A percentile compares a stretch with the other conserved stretches of the same genome.
phyloP scores from a whole-genome alignment of 2,797 vertebrate species.

The Odontamblyopus lacepedii region DNA sequence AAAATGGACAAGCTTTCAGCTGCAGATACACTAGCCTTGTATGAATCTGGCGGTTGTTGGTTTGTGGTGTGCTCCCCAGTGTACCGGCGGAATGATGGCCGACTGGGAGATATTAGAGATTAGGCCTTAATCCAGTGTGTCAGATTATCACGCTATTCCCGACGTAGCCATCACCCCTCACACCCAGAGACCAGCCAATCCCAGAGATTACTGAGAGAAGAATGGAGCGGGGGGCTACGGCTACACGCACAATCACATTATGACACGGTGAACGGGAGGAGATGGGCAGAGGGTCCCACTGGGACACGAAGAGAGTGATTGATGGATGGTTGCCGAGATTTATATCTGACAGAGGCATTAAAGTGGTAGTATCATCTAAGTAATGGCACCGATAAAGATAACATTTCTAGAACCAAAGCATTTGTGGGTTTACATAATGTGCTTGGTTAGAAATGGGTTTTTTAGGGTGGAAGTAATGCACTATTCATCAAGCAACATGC shows the following conservation, averaged over 20 bases:
- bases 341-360: conserved; percentile 19
- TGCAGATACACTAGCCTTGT: conserved; percentile 56
- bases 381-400: conserved; percentile 28
- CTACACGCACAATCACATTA: conserved; percentile 46
- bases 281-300: not conserved
- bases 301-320: conserved; percentile 34
- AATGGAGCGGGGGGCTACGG: conserved; percentile 42
- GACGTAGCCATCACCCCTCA: conserved; percentile 76
- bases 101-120: conserved; percentile 74
- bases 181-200: conserved; percentile 73
- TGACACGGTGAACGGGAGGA: conserved; percentile 20
- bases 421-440: not conserved
- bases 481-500: not conserved
- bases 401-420: conserved; percentile 2
- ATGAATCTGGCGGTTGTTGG: conserved; percentile 50
- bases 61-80: conserved; percentile 61
- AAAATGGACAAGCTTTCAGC: conserved; percentile 72
- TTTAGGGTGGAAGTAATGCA: not conserved
- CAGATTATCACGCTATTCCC: conserved; percentile 77
- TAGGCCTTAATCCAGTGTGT: conserved; percentile 76
- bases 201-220: conserved; percentile 66
- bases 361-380: conserved; percentile 25
- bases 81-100: conserved; percentile 29
- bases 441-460: not conserved
- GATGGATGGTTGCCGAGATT: conserved; percentile 34